These are phyloP conservation scores for Etheostoma cragini DNA, from an alignment of 2,113 vertebrate species.

Conservation along the genomic window DNA sequence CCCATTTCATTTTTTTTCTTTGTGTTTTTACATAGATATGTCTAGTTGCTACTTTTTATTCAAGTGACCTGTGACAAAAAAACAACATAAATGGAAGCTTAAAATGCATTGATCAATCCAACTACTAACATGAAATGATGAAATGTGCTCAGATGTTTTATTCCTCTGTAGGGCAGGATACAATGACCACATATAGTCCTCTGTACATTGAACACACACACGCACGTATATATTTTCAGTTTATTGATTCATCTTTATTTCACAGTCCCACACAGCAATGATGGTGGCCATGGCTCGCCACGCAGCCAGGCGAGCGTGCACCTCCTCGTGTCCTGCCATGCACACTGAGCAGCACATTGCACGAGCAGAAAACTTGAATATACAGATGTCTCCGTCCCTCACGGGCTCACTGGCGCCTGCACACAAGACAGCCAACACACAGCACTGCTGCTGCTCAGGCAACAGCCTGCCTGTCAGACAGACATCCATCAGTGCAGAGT, in stretches of 20 bases:
- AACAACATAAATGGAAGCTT: not conserved
- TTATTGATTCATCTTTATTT: constrained; percentile 69
- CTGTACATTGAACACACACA: not conserved
- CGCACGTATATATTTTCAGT: constrained; percentile 5
- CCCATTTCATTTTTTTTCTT: not conserved
- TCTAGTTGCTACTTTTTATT: not conserved
- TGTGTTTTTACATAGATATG: not conserved
- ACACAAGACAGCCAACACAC: constrained; percentile 32
- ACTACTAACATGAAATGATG: not conserved
- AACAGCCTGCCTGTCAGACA: constrained; percentile 61
- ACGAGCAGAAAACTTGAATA: constrained; percentile 40
- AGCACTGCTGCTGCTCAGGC: constrained; percentile 25
- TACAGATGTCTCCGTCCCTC: constrained; percentile 76
- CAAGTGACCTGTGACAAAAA: not conserved
- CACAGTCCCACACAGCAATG: constrained; percentile 58
- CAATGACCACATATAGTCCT: not conserved
- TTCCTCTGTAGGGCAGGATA: not conserved
- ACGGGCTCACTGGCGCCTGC: constrained; percentile 69
- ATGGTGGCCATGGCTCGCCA: constrained; percentile 66
- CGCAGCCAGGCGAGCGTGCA: constrained; percentile 59
- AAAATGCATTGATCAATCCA: not conserved
- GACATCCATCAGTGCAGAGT: constrained; percentile 44
- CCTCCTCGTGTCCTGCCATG: constrained; percentile 47
- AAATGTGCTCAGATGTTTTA: not conserved
- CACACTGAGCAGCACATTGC: constrained; percentile 58